These are phyloP conservation scores for Patiria pectinifera DNA, from an alignment of 53 echinoderm and acorn worm genomes.

Conservation along the genomic window DNA sequence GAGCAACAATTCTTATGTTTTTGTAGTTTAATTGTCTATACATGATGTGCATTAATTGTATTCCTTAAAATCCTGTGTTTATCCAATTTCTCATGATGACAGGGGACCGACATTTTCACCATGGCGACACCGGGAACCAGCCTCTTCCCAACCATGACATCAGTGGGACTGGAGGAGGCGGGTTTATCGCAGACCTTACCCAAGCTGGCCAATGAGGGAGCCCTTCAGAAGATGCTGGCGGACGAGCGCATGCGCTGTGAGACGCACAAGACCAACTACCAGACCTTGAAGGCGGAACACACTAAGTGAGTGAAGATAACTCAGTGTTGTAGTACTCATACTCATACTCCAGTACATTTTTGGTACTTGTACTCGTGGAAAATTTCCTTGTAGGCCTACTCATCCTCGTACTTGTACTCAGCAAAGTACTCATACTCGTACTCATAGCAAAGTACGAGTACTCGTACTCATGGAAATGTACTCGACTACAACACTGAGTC, in stretches of 20 bases:
- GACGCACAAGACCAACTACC: conserved; percentile 99
- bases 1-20: too few relatives aligned
- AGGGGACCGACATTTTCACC: conserved; percentile 35
- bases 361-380: neutral
- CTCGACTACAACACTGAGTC: too few relatives aligned
- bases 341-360: too few relatives aligned
- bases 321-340: neutral
- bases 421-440: too few relatives aligned
- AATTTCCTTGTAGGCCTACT: too few relatives aligned
- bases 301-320: conserved; percentile 72
- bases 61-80: too few relatives aligned
- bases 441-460: too few relatives aligned
- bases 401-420: too few relatives aligned
- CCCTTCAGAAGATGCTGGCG: conserved; percentile 98
- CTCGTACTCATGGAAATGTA: too few relatives aligned
- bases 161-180: conserved; percentile 47
- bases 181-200: conserved; percentile 70
- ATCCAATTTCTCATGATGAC: neutral
- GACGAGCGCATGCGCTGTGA: conserved; percentile 98
- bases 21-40: too few relatives aligned
- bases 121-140: conserved; percentile 45
- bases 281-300: conserved; percentile 97
- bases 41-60: too few relatives aligned
- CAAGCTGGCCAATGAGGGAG: conserved; percentile 89
- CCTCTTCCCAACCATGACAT: conserved; percentile 59